Evolutionary conservation across 2,797 vertebrate genomes (phyloP), one percentile per base, ranked within the genome.

Genomic region (Thaleichthys pacificus): DNA sequence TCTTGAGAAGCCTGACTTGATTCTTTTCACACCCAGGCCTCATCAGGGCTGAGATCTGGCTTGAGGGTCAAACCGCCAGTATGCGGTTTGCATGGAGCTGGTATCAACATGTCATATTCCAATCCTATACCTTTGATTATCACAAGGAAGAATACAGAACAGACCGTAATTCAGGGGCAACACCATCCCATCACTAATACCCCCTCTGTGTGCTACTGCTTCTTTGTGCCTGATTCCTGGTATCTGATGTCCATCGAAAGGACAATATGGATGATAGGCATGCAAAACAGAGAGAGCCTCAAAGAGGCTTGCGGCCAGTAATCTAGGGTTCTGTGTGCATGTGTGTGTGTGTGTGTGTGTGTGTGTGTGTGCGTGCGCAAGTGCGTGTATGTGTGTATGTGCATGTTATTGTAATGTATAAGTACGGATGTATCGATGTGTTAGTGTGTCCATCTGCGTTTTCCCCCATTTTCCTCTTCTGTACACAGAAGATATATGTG

Each of bases 21-120:
- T 81, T 81, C 82, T 78, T 87, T 88, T 89, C 86, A 86, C 79
- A 82, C 81, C 73, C 72, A 71, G 14, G 15, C 71, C 71, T 83
- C 70, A 77, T 38, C 24, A 42, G 66, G 19, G 58, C 73, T 77
- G 61, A 72, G 77, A 80, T 47, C 42, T 47, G 58, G 58, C 21
- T 24, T 14, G 21, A 61, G 58, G 58, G 3, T 12, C 22, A 61
- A 4, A 22, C n/a, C 11, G 58, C 58, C n/a, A 11, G 22, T 14
- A 26, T 24, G 21, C n/a, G 0, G 22, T 14, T 12, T 12, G 21
- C 58, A 61, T 26, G 24, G 58, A 22, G 11, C 21, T 61, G 22
- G 21, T 21, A 61, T 24, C 9, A 28, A 21, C 19, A n/a, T n/a
- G 51, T n/a, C 51, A n/a, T 56, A 17, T 19, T 56, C 51, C 51